Percentiles rank a stretch among this genome's conserved stretches.
These are phyloP conservation scores for Corydoras sp. DNA, from an alignment of 2,113 vertebrate genomes.

Conservation along the genomic window DNA sequence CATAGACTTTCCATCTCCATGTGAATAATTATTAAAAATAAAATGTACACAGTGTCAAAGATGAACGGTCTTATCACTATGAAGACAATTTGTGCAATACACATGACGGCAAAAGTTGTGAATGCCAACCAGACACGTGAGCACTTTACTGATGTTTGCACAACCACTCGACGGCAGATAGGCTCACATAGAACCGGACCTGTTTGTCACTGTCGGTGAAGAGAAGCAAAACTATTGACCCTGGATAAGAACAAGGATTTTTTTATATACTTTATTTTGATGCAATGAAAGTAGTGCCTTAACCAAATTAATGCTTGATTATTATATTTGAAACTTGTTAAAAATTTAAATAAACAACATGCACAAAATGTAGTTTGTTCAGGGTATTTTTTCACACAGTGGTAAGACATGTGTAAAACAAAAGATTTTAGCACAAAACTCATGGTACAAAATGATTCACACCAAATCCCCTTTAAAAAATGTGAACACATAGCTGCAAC, in stretches of 20 bases:
- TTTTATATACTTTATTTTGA: neutral
- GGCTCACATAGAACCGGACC: conserved; percentile 16
- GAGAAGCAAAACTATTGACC: conserved; percentile 9
- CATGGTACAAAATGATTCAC: no score
- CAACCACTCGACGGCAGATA: conserved; percentile 1
- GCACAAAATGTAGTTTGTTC: no score
- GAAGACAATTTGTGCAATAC: neutral
- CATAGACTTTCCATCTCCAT: neutral
- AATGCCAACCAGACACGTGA: neutral
- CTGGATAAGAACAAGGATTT: conserved; percentile 4
- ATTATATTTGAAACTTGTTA: no score
- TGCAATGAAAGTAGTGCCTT: neutral
- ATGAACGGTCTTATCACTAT: conserved; percentile 1
- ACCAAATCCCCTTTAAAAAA: no score
- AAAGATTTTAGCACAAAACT: no score
- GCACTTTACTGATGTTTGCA: conserved; percentile 8
- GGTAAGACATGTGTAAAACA: no score
- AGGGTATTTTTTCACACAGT: no score
- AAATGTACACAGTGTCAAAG: neutral
- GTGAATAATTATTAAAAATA: conserved; percentile 4
- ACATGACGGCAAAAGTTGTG: no score
- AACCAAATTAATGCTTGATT: no score
- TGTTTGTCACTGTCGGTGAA: conserved; percentile 3
- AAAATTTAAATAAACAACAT: no score
- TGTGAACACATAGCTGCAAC: no score